A percentile compares a stretch with the other conserved stretches of the same genome.
Conservation (phyloP, 2,113 vertebrate genomes). For the Nycticorax nycticorax region DNA sequence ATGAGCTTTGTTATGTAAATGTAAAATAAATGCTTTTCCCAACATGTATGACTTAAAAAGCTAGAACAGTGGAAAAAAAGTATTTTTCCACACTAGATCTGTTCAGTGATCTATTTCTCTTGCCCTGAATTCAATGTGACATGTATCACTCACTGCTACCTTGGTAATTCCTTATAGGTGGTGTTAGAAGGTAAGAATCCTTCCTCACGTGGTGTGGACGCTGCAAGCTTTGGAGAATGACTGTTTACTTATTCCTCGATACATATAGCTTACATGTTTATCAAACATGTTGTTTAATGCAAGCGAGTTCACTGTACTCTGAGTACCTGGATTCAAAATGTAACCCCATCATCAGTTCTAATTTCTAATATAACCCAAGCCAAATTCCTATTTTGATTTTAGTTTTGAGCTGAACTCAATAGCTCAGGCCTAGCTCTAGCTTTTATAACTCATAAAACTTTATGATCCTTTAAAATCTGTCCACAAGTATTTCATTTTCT, state of each 20-base stretch:
- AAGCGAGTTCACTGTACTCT: not conserved
- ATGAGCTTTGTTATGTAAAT: not conserved
- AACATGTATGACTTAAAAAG: not conserved
- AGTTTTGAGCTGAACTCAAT: not conserved
- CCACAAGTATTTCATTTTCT: constrained; percentile 28
- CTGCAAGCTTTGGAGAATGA: not conserved
- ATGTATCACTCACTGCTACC: not conserved
- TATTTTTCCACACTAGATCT: not conserved
- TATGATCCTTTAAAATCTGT: constrained; percentile 15
- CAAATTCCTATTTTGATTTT: not conserved
- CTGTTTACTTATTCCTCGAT: not conserved
- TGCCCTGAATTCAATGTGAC: not conserved
- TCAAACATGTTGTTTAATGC: not conserved
- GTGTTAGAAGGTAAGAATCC: not conserved
- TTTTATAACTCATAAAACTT: constrained; percentile 23
- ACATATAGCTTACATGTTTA: not conserved
- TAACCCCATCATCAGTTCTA: not conserved
- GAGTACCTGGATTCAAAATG: not conserved
- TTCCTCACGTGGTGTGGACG: not conserved
- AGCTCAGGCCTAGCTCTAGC: not conserved
- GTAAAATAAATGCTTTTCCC: not conserved
- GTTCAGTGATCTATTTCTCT: not conserved
- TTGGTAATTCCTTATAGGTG: not conserved
- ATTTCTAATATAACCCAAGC: not conserved
- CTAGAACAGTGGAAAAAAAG: not conserved